phyloP scores from a whole-genome alignment of 1,140 invertebrate species.

The Arion vulgaris region DNA sequence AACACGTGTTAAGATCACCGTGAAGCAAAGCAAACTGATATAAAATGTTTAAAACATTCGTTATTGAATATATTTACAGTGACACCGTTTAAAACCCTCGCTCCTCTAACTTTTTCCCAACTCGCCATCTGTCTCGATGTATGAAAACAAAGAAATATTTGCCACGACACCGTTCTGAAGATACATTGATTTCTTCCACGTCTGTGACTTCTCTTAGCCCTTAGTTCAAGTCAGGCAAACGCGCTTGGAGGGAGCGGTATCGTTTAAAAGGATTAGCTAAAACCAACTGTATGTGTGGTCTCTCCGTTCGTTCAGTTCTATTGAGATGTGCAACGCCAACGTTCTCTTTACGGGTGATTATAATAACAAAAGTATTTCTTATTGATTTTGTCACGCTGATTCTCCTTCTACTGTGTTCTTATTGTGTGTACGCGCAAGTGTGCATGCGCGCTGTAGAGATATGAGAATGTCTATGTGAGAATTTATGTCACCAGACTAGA shows the following conservation, averaged over 20 bases:
- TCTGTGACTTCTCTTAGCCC: neutral
- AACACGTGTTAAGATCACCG: neutral
- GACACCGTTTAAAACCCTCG: neutral
- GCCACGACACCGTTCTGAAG: neutral
- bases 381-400: neutral
- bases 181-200: neutral
- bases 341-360: neutral
- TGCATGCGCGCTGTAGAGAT: neutral
- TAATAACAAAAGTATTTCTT: constrained; percentile 13
- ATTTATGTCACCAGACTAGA: neutral
- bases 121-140: constrained; percentile 5
- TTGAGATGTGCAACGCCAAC: neutral
- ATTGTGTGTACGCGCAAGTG: neutral
- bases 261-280: constrained; percentile 11
- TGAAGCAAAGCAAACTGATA: neutral
- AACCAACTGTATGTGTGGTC: neutral
- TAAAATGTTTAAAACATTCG: neutral
- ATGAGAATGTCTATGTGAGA: neutral
- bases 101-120: neutral
- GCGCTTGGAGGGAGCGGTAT: neutral
- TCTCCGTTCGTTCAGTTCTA: neutral
- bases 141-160: constrained; percentile 1
- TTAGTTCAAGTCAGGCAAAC: neutral
- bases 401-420: neutral
- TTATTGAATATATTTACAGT: neutral